Evolutionary conservation across 2,797 vertebrate genomes (phyloP).

Genomic region (Periparus ater): DNA sequence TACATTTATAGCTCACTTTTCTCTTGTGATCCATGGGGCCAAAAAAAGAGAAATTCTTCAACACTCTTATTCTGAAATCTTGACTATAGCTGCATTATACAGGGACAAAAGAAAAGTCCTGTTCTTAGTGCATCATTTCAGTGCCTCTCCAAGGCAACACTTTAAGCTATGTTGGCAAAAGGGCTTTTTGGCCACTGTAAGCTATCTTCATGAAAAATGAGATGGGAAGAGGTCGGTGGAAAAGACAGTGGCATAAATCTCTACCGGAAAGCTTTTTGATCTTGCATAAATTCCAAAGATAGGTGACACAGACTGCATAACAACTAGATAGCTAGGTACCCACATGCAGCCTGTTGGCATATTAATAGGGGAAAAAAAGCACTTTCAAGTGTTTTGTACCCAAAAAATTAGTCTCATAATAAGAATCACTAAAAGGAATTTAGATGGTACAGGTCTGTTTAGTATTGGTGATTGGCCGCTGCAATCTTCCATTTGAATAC

Average conservation of each 20-base stretch:
- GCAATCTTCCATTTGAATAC: background rate
- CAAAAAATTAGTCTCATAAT: background rate
- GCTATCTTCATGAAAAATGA: background rate
- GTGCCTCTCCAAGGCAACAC: background rate
- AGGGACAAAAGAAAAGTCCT: background rate
- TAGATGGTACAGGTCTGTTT: background rate
- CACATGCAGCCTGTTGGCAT: background rate
- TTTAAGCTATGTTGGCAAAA: background rate
- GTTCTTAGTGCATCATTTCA: background rate
- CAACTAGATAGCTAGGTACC: background rate
- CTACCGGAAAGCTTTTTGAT: background rate
- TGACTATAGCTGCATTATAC: background rate
- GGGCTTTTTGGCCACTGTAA: background rate
- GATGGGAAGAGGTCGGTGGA: background rate
- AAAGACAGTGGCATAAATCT: background rate
- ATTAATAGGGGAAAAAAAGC: background rate
- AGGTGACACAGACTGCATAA: background rate
- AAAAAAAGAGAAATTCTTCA: background rate
- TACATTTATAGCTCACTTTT: background rate
- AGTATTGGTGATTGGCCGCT: background rate
- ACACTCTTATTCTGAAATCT: background rate
- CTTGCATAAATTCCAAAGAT: background rate
- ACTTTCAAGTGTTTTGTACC: background rate
- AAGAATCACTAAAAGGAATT: background rate
- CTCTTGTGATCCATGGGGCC: background rate